Evolutionary conservation across 2,797 vertebrate species (phyloP).

Genomic region (Mus minutoides): DNA sequence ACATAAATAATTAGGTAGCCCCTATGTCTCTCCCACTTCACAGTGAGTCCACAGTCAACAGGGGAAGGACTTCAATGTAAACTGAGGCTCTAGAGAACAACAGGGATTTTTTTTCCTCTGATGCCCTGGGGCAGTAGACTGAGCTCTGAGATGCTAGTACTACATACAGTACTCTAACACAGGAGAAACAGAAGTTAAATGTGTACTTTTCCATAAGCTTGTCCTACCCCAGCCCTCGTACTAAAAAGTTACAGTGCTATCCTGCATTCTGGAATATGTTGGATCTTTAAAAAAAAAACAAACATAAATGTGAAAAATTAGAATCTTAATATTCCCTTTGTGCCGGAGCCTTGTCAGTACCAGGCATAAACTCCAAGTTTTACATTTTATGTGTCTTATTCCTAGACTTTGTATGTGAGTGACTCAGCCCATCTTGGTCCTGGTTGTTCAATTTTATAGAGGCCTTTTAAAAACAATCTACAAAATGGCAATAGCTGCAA

Average conservation of each 20-base stretch:
- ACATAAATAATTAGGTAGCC: background rate
- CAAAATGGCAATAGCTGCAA: conserved; percentile 36
- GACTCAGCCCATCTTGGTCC: conserved; percentile 52
- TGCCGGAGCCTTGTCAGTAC: conserved; percentile 12
- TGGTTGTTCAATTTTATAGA: conserved; percentile 63
- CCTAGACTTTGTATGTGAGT: conserved; percentile 30
- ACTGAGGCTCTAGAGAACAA: background rate
- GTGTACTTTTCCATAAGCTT: conserved; percentile 15
- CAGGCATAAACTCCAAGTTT: background rate
- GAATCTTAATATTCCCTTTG: background rate
- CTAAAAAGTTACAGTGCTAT: background rate
- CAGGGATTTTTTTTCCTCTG: background rate
- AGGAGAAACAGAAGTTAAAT: background rate
- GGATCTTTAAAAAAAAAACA: background rate
- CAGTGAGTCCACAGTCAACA: background rate
- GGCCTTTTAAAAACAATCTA: conserved; percentile 44
- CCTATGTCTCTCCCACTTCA: background rate
- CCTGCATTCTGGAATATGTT: background rate
- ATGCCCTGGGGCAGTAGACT: background rate
- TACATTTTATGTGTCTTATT: conserved; percentile 24
- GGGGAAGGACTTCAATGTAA: background rate
- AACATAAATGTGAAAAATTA: conserved; percentile 39
- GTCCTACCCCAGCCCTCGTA: background rate
- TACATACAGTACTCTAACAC: background rate
- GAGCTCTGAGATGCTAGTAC: background rate